phyloP scores from a whole-genome alignment of 2,888 invertebrate species.

The Salticus scenicus region DNA sequence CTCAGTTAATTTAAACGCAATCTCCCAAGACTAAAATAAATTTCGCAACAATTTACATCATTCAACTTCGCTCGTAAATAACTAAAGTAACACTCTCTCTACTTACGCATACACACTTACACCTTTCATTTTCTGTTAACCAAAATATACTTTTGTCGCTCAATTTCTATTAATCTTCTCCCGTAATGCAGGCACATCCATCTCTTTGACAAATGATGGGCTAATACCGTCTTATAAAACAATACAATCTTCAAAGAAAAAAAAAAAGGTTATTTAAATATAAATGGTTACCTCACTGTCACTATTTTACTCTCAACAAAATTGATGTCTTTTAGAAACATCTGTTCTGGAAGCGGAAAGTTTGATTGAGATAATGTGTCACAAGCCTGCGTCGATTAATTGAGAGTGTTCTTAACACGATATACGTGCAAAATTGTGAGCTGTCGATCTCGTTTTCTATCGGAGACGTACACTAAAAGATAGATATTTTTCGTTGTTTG shows the following conservation, averaged over 20 bases:
- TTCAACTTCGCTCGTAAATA: not conserved
- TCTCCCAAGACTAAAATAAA: slow-evolving; percentile 4
- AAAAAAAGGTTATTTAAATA: slow-evolving; percentile 9
- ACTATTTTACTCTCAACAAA: not conserved
- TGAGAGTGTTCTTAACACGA: not conserved
- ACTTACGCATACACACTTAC: not conserved
- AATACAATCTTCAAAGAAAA: not conserved
- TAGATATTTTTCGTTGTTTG: not conserved
- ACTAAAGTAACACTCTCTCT: not conserved
- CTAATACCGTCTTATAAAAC: not conserved
- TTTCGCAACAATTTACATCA: slow-evolving; percentile 1
- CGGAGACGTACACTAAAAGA: not conserved
- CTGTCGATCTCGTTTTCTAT: not conserved
- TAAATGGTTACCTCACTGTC: slow-evolving; percentile 1
- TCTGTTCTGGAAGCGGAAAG: not conserved
- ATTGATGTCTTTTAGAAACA: slow-evolving; percentile 12
- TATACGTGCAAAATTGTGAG: not conserved
- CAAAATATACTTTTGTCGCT: not conserved
- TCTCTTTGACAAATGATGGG: not conserved
- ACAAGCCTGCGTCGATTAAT: not conserved
- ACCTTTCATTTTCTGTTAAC: not conserved
- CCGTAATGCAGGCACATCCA: not conserved
- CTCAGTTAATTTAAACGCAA: slow-evolving; percentile 8
- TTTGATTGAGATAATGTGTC: not conserved
- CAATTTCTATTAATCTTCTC: slow-evolving; percentile 16